Percentiles rank a stretch among this genome's conserved stretches.
These are phyloP conservation scores for Clarias batrachus DNA, from an alignment of 2,113 vertebrate species.

Conservation along the genomic window DNA sequence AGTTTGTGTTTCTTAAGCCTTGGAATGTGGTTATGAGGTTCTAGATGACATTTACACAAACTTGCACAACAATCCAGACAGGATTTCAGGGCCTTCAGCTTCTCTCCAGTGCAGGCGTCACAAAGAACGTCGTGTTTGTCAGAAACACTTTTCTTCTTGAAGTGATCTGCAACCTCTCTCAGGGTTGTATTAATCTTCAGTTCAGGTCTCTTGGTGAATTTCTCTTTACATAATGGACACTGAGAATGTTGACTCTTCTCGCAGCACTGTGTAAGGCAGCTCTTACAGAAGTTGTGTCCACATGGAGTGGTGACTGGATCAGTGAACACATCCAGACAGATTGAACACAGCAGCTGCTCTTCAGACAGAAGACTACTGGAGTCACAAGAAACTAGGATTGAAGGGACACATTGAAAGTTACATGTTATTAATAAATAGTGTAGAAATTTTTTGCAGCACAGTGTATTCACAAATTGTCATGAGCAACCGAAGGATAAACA, in stretches of 20 bases:
- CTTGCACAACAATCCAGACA: constrained; percentile 53
- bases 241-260: neutral
- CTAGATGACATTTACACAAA: neutral
- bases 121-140: constrained; percentile 56
- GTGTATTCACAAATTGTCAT: too few relatives aligned
- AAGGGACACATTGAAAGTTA: too few relatives aligned
- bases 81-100: constrained; percentile 51
- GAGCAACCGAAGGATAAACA: too few relatives aligned
- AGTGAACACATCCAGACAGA: constrained; percentile 26
- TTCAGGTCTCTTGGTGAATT: neutral
- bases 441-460: too few relatives aligned
- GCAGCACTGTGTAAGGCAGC: too few relatives aligned
- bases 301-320: constrained; percentile 30
- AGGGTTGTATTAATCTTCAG: constrained; percentile 2
- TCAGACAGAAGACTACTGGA: neutral
- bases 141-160: neutral
- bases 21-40: neutral
- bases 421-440: too few relatives aligned
- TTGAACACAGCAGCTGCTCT: constrained; percentile 3
- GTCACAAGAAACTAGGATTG: neutral
- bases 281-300: neutral
- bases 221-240: neutral
- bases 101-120: constrained; percentile 43
- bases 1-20: constrained; percentile 59
- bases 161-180: neutral